Base-by-base conservation (phyloP, 1,140 invertebrate species). In the Teleopsis dalmanni region DNA sequence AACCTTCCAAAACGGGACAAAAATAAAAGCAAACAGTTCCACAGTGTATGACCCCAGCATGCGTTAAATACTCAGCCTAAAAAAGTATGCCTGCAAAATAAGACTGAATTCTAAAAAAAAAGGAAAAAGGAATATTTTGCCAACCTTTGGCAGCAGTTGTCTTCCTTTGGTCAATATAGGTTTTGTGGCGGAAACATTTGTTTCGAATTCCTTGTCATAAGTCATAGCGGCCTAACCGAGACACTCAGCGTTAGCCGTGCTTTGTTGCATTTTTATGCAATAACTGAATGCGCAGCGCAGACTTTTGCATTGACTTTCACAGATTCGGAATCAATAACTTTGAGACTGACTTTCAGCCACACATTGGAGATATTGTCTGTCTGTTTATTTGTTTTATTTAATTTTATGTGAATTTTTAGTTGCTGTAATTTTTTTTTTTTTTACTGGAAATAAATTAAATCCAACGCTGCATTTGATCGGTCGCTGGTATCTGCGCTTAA, bases 381-480 rank as follows among this genome's bases (percentile, higher is more conserved):
- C n/a, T n/a, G n/a, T n/a, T n/a, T n/a, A n/a, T n/a, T n/a, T n/a
- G n/a, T n/a, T n/a, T n/a, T n/a, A n/a, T n/a, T n/a, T n/a, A n/a
- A n/a, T n/a, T n/a, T n/a, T n/a, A n/a, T n/a, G n/a, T n/a, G n/a
- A n/a, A n/a, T n/a, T n/a, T n/a, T n/a, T n/a, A n/a, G n/a, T n/a
- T n/a, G n/a, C n/a, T n/a, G n/a, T n/a, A n/a, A n/a, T n/a, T n/a
- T n/a, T n/a, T n/a, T n/a, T n/a, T n/a, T n/a, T n/a, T n/a, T n/a
- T n/a, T n/a, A n/a, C n/a, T n/a, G n/a, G n/a, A 47, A 47, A 47
- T 47, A 47, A 48, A 42, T 43, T 49, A 49, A 49, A 42, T 49
- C 40, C 47, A 43, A 43, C 25, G 25, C 13, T 29, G 16, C 1
- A 16, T 25, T 25, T n/a, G n/a, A 26, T n/a, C 40, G 21, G 23